Conservation (phyloP, 2,888 invertebrate species). For the Ethmia dodecea region DNA sequence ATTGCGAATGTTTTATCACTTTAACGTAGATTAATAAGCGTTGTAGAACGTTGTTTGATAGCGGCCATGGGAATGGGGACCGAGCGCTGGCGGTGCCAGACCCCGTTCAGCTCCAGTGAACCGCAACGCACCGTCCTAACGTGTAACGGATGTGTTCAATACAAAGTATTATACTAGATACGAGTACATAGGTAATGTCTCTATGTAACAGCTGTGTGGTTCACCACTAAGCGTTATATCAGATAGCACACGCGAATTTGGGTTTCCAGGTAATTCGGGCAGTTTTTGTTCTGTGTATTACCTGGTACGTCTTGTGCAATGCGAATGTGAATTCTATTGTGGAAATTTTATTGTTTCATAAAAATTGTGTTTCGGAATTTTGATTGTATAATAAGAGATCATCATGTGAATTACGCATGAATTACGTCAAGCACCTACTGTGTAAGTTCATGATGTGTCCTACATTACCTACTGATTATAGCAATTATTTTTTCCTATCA, state of each 20-base stretch:
- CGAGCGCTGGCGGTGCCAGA: constrained; percentile 33
- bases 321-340: constrained; percentile 50
- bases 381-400: constrained; percentile 25
- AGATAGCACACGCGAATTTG: constrained; percentile 19
- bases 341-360: constrained; percentile 30
- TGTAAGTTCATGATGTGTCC: too few relatives aligned
- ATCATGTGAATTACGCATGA: constrained; percentile 9
- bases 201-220: constrained; percentile 2
- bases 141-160: constrained; percentile 59
- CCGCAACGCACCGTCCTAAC: constrained; percentile 63
- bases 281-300: constrained; percentile 23
- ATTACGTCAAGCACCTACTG: too few relatives aligned
- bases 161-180: background rate
- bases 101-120: constrained; percentile 71
- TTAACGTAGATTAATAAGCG: constrained; percentile 19
- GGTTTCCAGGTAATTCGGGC: constrained; percentile 40
- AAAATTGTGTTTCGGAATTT: constrained; percentile 25
- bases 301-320: constrained; percentile 32
- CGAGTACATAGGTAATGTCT: constrained; percentile 1
- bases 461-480: too few relatives aligned
- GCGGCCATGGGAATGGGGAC: constrained; percentile 28
- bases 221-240: constrained; percentile 3
- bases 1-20: constrained; percentile 38
- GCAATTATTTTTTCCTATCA: too few relatives aligned
- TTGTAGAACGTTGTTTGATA: constrained; percentile 14